These are phyloP conservation scores for Brachyistius frenatus DNA, from an alignment of 2,113 vertebrate genomes.

Conservation along the genomic window DNA sequence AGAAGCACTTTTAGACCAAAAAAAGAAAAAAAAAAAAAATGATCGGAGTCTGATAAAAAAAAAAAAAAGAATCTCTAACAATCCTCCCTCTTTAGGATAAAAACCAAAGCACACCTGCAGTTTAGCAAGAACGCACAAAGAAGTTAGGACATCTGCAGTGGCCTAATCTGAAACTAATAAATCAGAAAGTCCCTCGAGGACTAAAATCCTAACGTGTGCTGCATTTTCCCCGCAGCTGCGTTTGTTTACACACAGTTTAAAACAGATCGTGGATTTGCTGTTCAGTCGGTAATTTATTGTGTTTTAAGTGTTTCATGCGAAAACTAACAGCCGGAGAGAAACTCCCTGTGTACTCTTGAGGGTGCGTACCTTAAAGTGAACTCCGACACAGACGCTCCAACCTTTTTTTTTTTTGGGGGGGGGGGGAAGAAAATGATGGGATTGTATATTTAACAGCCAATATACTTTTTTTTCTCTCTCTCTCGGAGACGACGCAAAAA, in stretches of 20 bases:
- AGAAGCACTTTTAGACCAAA: not conserved
- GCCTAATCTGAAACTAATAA: constrained; percentile 41
- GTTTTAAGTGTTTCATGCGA: not conserved
- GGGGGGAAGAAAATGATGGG: not conserved
- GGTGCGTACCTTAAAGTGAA: not conserved
- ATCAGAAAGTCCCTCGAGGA: constrained; percentile 3
- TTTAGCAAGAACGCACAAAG: constrained; percentile 9
- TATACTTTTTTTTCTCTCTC: no score
- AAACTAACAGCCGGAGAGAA: not conserved
- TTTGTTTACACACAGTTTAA: constrained; percentile 31
- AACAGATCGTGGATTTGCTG: constrained; percentile 8
- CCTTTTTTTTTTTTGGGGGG: not conserved
- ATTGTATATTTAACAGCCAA: no score
- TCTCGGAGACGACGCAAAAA: not conserved
- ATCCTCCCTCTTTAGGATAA: not conserved
- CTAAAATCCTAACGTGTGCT: not conserved
- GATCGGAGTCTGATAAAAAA: no score
- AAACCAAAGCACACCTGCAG: constrained; percentile 9
- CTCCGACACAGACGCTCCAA: not conserved
- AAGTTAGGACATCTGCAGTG: not conserved
- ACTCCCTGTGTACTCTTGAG: not conserved
- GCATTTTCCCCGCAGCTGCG: constrained; percentile 16
- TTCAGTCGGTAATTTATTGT: fast-evolving
- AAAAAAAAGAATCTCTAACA: not conserved
- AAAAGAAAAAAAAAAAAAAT: no score